Evolutionary conservation across 2,113 vertebrate species (phyloP), one percentile per base, ranked within the genome.

Genomic region (Carollia perspicillata): DNA sequence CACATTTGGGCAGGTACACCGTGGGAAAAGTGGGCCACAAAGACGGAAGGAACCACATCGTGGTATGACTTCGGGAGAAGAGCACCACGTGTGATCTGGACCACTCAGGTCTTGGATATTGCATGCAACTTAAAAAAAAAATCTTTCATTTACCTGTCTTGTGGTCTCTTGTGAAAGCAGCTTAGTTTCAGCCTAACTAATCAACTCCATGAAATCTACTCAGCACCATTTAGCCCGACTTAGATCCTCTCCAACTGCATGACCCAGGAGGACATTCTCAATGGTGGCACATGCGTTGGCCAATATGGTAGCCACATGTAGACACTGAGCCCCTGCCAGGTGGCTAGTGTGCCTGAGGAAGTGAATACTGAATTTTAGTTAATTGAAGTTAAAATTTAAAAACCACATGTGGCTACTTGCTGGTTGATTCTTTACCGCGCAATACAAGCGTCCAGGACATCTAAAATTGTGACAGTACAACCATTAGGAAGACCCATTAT

Each of bases 341-440:
- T 2, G 8, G 17, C 47, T 16, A 33, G 10, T 11, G 12, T 71
- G 9, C 66, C 69, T 58, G 28, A 6, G 79, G 22, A 84, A 58
- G 14, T 8, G 9, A 74, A 40, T 30, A 60, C 35, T 84, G 26
- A 13, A 84, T 84, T 87, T 80, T 26, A 75, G 74, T 89, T 72
- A 65, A 71, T 65, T 42, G 3, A 16, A 95, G 28, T 49, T 86
- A 40, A 86, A 33, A 35, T 74, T 37, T 55, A 79, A 95, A 95
- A 71, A 9, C 35, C 49, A 53, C 8, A 4, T 2, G 11, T n/a
- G 53, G 47, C 47, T 44, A 60, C 47, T 17, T 44, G 14, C 78
- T 51, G 69, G 5, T 12, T 44, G 16, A 16, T 35, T 13, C 30
- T 78, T n/a, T 28, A 42, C 0, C 60, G 65, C 40, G 71, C 55